Evolutionary conservation across 2,797 vertebrate species (phyloP).

Genomic region (Antrozous pallidus): DNA sequence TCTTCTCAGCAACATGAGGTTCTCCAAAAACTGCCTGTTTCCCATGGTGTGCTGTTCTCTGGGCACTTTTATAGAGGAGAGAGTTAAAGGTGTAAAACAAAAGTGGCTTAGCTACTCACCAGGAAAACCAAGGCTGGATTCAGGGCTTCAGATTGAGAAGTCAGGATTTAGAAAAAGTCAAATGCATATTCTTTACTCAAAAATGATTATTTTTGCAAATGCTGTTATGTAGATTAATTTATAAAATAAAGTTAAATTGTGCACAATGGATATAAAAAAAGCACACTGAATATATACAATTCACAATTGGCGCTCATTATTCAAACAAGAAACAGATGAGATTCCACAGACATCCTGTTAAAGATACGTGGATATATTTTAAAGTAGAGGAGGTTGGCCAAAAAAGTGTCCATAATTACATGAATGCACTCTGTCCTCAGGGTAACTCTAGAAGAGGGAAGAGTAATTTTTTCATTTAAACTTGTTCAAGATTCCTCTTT

Average conservation of each 20-base stretch:
- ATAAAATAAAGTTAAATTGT: constrained; percentile 9
- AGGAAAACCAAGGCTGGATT: not conserved
- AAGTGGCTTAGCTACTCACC: not conserved
- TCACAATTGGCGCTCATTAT: not conserved
- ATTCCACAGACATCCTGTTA: constrained; percentile 22
- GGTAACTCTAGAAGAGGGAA: not conserved
- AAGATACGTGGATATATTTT: not conserved
- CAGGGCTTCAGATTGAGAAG: not conserved
- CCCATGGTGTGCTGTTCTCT: not conserved
- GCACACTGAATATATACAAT: not conserved
- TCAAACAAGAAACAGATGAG: constrained; percentile 35
- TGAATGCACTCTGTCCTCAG: not conserved
- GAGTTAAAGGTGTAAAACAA: not conserved
- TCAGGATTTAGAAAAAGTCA: constrained; percentile 3
- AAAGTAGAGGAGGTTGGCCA: constrained; percentile 1
- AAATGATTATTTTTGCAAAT: constrained; percentile 15
- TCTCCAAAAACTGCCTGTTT: not conserved
- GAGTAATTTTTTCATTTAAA: constrained; percentile 58
- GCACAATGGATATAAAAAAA: not conserved
- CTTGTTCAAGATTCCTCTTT: constrained; percentile 65
- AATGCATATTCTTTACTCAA: not conserved
- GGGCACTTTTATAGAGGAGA: not conserved
- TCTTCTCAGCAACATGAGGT: not conserved
- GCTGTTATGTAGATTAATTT: constrained; percentile 30
- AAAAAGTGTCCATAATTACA: constrained; percentile 54